Percentiles rank a stretch among this genome's conserved stretches.
phyloP scores from a whole-genome alignment of 2,113 vertebrate genomes.

The Gallinago undulata region DNA sequence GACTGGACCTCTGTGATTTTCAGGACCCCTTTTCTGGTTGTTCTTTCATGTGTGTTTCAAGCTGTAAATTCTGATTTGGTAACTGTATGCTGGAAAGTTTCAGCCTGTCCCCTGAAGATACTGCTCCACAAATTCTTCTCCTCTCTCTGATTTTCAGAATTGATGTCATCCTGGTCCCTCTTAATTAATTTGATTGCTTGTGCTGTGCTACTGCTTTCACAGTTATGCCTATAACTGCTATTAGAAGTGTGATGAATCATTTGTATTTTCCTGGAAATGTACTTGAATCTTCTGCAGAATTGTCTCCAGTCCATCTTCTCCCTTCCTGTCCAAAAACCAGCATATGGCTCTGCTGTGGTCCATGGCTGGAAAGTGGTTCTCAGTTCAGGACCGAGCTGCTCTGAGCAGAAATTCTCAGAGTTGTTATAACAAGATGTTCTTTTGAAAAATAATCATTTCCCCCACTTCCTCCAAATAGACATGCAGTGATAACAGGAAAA shows the following conservation, averaged over 20 bases:
- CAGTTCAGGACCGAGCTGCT: not conserved
- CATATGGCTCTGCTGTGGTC: not conserved
- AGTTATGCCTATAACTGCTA: not conserved
- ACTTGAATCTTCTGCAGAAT: constrained; percentile 11
- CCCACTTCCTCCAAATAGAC: not conserved
- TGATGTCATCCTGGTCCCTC: not conserved
- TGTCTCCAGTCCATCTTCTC: constrained; percentile 19
- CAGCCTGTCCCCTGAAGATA: not conserved
- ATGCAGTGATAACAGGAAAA: not conserved
- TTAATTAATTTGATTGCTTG: not conserved
- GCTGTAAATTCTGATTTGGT: not conserved
- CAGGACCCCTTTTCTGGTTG: not conserved
- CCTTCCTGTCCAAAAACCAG: not conserved
- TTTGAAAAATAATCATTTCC: not conserved
- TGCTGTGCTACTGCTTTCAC: not conserved
- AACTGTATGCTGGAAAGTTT: not conserved
- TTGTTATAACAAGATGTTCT: constrained; percentile 30
- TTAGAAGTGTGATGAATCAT: not conserved
- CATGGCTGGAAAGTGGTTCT: not conserved
- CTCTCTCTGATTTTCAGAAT: not conserved
- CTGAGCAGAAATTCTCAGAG: not conserved
- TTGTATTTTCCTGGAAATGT: constrained; percentile 47
- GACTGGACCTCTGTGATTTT: not conserved
- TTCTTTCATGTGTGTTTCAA: not conserved
- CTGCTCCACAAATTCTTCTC: not conserved